Evolutionary conservation across 2,113 vertebrate genomes (phyloP), one percentile per base, ranked within the genome.

Genomic region (Trinectes maculatus): DNA sequence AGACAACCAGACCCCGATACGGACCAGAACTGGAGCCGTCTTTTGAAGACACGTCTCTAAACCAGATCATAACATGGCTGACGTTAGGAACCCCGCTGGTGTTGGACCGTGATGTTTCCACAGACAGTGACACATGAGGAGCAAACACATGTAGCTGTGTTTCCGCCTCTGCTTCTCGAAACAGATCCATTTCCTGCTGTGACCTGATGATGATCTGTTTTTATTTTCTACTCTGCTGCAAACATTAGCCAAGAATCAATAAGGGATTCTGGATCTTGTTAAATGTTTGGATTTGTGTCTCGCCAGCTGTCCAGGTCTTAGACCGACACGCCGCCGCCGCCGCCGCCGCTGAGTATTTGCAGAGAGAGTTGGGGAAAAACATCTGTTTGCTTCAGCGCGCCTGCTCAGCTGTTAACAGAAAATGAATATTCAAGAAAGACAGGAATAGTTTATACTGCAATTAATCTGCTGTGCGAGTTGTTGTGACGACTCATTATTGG

Each of bases 401-500:
- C 60, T 29, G 8, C 61, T 66, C 65, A 51, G 44, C 43, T 69
- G 52, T 72, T 72, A 68, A 42, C 46, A 57, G 40, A 4, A 46
- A 66, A 77, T 80, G 65, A 82, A 82, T 85, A 84, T 80, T 74
- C 82, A 77, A 43, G 55, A 33, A 56, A 55, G 34, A 43, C 36
- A 1, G 48, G 47, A 61, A 65, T 58, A 78, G 48, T 75, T 77
- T 67, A 72, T 43, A 11, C 60, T 21, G 63, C 57, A 60, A 57
- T 84, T 64, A 77, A n/a, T 74, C 29, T 5, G 57, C 29, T 24
- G 46, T 22, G 57, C 26, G 43, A 53, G 86, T 56, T 75, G 80
- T 77, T 81, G 70, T 79, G 77, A 85, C 80, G 79, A 68, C 15
- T 77, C 55, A 39, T 84, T 77, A 73, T 56, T 49, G 64, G 73